Evolutionary conservation across 2,113 vertebrate species (phyloP), one percentile per base, ranked within the genome.

Genomic region (Aviceda subcristata): DNA sequence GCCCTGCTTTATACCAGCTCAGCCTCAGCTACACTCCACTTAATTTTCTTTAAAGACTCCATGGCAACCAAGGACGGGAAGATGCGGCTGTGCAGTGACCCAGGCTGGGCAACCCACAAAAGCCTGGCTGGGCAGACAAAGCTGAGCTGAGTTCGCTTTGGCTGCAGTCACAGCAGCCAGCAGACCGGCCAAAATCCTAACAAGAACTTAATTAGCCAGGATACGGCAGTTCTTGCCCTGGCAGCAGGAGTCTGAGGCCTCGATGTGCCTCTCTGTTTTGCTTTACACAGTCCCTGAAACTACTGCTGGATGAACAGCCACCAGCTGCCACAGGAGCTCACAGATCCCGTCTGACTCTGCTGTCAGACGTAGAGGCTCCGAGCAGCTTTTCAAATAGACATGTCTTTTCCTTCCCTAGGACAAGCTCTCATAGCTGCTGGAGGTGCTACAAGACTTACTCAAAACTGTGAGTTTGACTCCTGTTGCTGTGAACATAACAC

Each of bases 191-290:
- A 90, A 91, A 94, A 95, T 43, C 87, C 85, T 92, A 85, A 92
- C 74, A 86, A 96, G 97, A 57, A 82, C 81, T 96, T 90, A 95
- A 96, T 93, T 88, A 95, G 94, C 43, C 92, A 76, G 85, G 90
- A 82, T 69, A 45, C 9, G 43, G 94, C 84, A 90, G 90, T 74
- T 81, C 90, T 23, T 87, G 79, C 36, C 78, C 92, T 57, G 93
- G 77, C 93, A 95, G 93, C 84, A 91, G 91, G 86, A 96, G 86
- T 6, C 34, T 67, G 76, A 36, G 17, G 93, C 23, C 77, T 92
- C 21, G 2, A 5, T 10, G 92, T n/a, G 48, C 53, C 71, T 10
- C 73, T 76, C 30, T 72, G 69, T 27, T 59, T 29, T 6, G 76
- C 45, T 87, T 26, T 24, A 15, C 27, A 12, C 29, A 43, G n/a